Percentiles rank a stretch among this genome's conserved stretches.
These are phyloP conservation scores for Coenonympha arcania DNA, from an alignment of 2,888 invertebrate genomes.

Conservation along the genomic window DNA sequence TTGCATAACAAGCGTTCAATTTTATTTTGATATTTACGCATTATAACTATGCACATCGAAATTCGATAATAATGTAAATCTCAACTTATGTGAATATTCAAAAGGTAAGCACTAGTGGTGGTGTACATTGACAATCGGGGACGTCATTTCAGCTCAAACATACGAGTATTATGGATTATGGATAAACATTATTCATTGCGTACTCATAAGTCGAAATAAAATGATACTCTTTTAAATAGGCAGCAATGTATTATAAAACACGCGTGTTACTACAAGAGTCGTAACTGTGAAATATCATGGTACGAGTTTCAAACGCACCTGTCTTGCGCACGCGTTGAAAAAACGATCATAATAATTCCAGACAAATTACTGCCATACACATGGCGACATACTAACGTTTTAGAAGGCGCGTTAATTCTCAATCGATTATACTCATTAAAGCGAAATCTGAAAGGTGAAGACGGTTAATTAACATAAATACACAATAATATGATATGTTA, in stretches of 20 bases:
- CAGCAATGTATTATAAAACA: constrained; percentile 8
- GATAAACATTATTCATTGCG: not conserved
- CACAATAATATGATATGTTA: constrained; percentile 18
- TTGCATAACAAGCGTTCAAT: constrained; percentile 9
- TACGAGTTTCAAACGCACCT: constrained; percentile 23
- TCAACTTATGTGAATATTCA: constrained; percentile 21
- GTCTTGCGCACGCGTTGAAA: constrained; percentile 36
- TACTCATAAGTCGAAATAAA: not conserved
- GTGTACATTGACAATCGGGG: not conserved
- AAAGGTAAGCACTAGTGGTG: constrained; percentile 8
- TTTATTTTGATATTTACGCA: constrained; percentile 3
- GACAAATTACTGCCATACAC: constrained; percentile 35
- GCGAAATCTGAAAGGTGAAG: constrained; percentile 22
- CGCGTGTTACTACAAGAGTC: not conserved
- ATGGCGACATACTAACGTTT: constrained; percentile 24
- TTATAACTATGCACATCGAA: constrained; percentile 9
- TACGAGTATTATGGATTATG: not conserved
- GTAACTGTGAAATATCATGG: not conserved
- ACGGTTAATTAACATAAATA: constrained; percentile 24
- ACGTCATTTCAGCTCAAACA: not conserved
- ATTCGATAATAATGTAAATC: constrained; percentile 17
- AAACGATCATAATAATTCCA: constrained; percentile 44
- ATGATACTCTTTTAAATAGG: not conserved
- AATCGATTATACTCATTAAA: constrained; percentile 30
- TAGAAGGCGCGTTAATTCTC: constrained; percentile 30